Evolutionary conservation across 2,888 invertebrate species (phyloP), one percentile per base, ranked within the genome.

Genomic region (Acrobeloides nanus): DNA sequence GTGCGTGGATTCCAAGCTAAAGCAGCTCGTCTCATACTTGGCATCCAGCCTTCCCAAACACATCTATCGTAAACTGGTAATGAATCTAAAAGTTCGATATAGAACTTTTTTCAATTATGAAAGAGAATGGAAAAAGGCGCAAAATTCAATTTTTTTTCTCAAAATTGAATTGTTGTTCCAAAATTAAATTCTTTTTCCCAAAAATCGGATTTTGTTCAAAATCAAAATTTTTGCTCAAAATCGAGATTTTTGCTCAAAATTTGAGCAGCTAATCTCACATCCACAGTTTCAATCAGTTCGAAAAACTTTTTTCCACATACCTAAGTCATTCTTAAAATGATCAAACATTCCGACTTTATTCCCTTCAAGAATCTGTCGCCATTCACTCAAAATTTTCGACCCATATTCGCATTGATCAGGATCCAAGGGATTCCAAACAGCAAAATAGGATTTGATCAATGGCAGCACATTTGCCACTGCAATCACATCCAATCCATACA

Each of bases 21-120:
- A 8, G 58, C 60, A 7, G 66, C 58, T 39, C 55, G 34, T 17
- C 72, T 60, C 53, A 90, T 79, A 50, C 81, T 80, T n/a, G 89
- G 89, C 79, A 89, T 83, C 83, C 88, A 87, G 53, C 85, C 83
- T 71, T 87, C 86, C 89, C 89, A 89, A 60, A 92, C 77, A 48
- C 90, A 78, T 64, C 83, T 82, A 75, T 87, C 85, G 72, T 85
- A 89, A 0, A 87, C 84, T 53, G 79, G 73, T 64, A 77, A 73
- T 42, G 72, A 62, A 38, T 72, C 50, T 43, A 26, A 48, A 48
- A 23, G n/a, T n/a, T n/a, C n/a, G n/a, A n/a, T n/a, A n/a, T n/a
- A n/a, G n/a, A n/a, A n/a, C n/a, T n/a, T n/a, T n/a, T n/a, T n/a
- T n/a, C n/a, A n/a, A n/a, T n/a, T n/a, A n/a, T n/a, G n/a, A n/a